Conservation (phyloP, 2,888 invertebrate species). For the Chironomus tentans region DNA sequence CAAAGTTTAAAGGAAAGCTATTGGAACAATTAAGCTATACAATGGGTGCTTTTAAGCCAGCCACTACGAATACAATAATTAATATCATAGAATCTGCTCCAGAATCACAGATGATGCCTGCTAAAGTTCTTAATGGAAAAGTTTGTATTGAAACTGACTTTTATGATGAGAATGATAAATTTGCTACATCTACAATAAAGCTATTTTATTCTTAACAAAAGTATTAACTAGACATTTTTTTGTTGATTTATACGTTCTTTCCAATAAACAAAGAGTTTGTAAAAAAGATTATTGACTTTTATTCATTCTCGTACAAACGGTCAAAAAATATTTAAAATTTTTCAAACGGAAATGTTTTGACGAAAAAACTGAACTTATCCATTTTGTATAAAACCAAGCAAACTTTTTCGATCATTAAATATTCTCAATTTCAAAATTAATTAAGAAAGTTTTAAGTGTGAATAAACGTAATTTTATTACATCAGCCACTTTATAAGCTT, state of each 20-base stretch:
- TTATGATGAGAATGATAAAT: slow-evolving; percentile 87
- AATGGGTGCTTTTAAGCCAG: slow-evolving; percentile 97
- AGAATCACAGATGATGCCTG: slow-evolving; percentile 99
- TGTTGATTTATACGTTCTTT: background rate
- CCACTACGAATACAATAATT: slow-evolving; percentile 99
- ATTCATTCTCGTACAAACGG: too few relatives aligned
- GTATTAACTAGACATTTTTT: background rate
- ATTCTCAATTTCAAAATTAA: too few relatives aligned
- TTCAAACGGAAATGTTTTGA: too few relatives aligned
- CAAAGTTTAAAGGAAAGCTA: slow-evolving; percentile 75
- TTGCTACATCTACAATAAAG: slow-evolving; percentile 89
- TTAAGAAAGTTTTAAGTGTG: too few relatives aligned
- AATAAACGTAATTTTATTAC: too few relatives aligned
- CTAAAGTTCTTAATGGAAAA: slow-evolving; percentile 91
- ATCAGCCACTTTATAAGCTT: too few relatives aligned
- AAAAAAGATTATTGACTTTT: too few relatives aligned
- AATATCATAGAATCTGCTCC: slow-evolving; percentile 97
- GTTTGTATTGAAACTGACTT: slow-evolving; percentile 95
- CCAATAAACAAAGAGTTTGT: too few relatives aligned
- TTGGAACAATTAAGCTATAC: slow-evolving; percentile 99
- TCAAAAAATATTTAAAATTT: too few relatives aligned
- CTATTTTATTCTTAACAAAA: slow-evolving; percentile 75
- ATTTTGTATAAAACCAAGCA: too few relatives aligned
- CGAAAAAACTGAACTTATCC: too few relatives aligned
- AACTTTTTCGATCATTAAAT: background rate